Evolutionary conservation across 2,888 invertebrate species (phyloP).

Genomic region (Hypsopygia costalis): DNA sequence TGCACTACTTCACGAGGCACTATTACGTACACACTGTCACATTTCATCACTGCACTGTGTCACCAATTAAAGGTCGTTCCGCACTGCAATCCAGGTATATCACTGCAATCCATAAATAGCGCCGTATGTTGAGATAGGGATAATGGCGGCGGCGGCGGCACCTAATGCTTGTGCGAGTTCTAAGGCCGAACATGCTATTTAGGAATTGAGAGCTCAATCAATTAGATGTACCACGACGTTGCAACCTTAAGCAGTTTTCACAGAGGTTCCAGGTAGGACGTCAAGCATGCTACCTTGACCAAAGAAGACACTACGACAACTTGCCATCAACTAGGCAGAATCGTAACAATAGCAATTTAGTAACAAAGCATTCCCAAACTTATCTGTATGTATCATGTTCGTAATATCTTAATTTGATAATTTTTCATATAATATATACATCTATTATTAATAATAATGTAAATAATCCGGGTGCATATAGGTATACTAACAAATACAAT

Average conservation of each 20-base stretch:
- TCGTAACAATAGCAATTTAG: conserved; percentile 6
- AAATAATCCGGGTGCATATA: no score
- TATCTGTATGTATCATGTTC: background rate
- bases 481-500: no score
- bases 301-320: background rate
- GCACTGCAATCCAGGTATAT: conserved; percentile 75
- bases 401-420: background rate
- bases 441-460: no score
- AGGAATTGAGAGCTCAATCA: conserved; percentile 20
- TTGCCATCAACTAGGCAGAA: conserved; percentile 6
- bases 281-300: conserved; percentile 1
- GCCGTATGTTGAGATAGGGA: conserved; percentile 6
- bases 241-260: conserved; percentile 30
- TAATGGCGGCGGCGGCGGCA: conserved; percentile 68
- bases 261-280: background rate
- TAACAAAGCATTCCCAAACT: conserved; percentile 1
- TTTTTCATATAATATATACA: no score
- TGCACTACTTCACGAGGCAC: conserved; percentile 52
- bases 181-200: conserved; percentile 40
- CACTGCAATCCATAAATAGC: conserved; percentile 70
- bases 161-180: conserved; percentile 45
- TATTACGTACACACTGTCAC: conserved; percentile 53
- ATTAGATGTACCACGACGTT: conserved; percentile 29
- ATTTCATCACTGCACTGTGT: conserved; percentile 63
- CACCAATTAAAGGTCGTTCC: conserved; percentile 55